Conservation (phyloP, 2,888 invertebrate species). For the Colletes collaris region DNA sequence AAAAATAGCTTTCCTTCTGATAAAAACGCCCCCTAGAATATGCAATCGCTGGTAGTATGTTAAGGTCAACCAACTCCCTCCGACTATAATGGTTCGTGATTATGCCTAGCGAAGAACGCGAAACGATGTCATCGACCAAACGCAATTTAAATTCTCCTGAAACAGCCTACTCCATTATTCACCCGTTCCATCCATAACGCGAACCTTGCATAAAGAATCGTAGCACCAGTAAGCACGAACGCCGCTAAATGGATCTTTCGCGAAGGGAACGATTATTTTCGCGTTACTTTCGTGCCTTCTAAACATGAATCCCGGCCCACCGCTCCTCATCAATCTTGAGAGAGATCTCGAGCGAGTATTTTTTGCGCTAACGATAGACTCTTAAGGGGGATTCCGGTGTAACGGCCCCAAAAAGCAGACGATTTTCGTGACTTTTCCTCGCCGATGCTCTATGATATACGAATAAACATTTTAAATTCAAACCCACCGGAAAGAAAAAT, state of each 20-base stretch:
- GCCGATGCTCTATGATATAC: too few species aligned
- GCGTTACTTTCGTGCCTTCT: neutral
- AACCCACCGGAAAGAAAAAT: too few species aligned
- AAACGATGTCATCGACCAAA: slow-evolving; percentile 29
- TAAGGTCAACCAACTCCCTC: slow-evolving; percentile 10
- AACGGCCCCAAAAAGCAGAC: too few species aligned
- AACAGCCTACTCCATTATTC: slow-evolving; percentile 47
- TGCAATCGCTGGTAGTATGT: neutral
- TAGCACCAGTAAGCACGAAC: slow-evolving; percentile 7
- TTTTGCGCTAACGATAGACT: neutral
- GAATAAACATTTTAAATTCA: too few species aligned
- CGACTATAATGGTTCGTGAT: slow-evolving; percentile 15
- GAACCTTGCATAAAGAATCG: slow-evolving; percentile 31
- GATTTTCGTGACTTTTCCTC: too few species aligned
- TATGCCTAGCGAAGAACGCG: slow-evolving; percentile 9
- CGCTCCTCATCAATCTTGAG: neutral
- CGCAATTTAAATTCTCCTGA: slow-evolving; percentile 41
- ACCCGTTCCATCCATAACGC: slow-evolving; percentile 17
- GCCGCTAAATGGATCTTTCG: neutral
- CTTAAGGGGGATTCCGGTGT: too few species aligned
- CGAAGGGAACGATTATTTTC: slow-evolving; percentile 5
- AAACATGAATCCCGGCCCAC: neutral
- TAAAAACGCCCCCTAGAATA: too few species aligned
- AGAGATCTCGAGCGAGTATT: neutral
- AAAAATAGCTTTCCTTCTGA: too few species aligned